Evolutionary conservation across 2,888 invertebrate genomes (phyloP).

Genomic region (Catocala fraxini): DNA sequence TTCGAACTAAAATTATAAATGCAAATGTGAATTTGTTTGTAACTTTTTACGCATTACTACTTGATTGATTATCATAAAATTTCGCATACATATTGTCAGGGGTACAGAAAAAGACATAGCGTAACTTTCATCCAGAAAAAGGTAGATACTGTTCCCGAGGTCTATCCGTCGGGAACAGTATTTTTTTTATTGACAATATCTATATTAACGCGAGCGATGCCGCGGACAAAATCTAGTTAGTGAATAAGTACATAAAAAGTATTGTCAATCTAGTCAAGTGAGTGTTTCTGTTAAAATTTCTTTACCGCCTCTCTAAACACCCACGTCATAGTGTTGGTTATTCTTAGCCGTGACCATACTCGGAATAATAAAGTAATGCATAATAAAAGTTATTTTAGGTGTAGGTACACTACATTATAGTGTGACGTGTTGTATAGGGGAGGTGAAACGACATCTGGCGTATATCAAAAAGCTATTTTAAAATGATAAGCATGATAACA

Average conservation of each 20-base stretch:
- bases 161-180: too few relatives aligned
- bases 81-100: too few relatives aligned
- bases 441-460: slow-evolving; percentile 75
- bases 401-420: slow-evolving; percentile 25
- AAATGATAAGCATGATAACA: slow-evolving; percentile 82
- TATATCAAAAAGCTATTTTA: slow-evolving; percentile 77
- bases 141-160: too few relatives aligned
- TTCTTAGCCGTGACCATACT: slow-evolving; percentile 21
- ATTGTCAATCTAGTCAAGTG: slow-evolving; percentile 12
- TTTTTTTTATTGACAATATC: too few relatives aligned
- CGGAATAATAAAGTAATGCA: slow-evolving; percentile 24
- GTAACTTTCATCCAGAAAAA: too few relatives aligned
- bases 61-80: too few relatives aligned
- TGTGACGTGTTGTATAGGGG: slow-evolving; percentile 55
- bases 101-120: too few relatives aligned
- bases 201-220: too few relatives aligned
- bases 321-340: slow-evolving; percentile 15
- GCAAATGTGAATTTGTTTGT: too few relatives aligned
- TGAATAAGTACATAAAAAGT: neutral
- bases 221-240: neutral
- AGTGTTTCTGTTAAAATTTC: neutral
- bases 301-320: slow-evolving; percentile 11
- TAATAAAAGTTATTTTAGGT: slow-evolving; percentile 37
- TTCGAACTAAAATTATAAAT: too few relatives aligned
- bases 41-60: too few relatives aligned